Evolutionary conservation across 2,113 vertebrate genomes (phyloP).

Genomic region (Neotoma lepida): DNA sequence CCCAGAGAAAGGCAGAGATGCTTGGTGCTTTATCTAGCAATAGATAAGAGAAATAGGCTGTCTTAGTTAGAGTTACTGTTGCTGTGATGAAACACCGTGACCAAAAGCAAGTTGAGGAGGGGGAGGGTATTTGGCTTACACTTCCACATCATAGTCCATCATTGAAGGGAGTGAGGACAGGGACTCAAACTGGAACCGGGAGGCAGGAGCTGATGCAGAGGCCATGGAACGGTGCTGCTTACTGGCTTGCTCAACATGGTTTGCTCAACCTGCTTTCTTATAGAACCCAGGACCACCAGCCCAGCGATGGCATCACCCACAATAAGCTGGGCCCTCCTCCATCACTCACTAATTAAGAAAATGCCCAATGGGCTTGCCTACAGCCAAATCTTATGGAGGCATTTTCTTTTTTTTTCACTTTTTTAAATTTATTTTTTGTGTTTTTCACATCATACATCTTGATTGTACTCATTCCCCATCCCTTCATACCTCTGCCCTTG

Average conservation of each 20-base stretch:
- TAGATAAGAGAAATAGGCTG: background rate
- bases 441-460: background rate
- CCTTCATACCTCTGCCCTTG: background rate
- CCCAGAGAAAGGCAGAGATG: constrained; percentile 26
- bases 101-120: background rate
- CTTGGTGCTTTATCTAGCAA: constrained; percentile 20
- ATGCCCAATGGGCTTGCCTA: background rate
- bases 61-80: background rate
- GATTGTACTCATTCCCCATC: background rate
- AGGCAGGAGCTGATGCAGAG: background rate
- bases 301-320: background rate
- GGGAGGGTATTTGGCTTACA: background rate
- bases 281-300: background rate
- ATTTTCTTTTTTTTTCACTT: background rate
- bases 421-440: background rate
- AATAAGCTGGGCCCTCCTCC: background rate
- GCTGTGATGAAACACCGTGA: background rate
- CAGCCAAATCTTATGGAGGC: background rate
- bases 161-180: background rate
- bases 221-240: background rate
- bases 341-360: background rate
- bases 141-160: background rate
- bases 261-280: background rate
- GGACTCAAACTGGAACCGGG: background rate
- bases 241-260: background rate